phyloP scores from a whole-genome alignment of 2,888 invertebrate species.

The Cerastis rubricosa region DNA sequence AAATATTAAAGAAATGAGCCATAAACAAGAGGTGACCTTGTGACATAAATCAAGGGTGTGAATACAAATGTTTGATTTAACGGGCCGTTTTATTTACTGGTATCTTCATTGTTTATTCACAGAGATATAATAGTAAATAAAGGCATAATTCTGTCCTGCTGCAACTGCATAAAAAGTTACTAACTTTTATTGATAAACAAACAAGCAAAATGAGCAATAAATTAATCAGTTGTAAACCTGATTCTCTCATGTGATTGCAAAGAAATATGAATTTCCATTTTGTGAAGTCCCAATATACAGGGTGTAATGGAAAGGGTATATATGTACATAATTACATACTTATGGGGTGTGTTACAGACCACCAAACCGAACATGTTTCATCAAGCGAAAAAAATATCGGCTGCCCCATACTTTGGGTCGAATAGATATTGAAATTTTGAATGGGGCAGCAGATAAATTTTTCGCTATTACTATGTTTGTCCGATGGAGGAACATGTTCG shows the following conservation, averaged over 20 bases:
- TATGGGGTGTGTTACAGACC: too few relatives aligned
- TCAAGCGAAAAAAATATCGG: too few relatives aligned
- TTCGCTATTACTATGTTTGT: too few relatives aligned
- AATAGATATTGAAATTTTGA: too few relatives aligned
- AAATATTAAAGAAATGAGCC: slow-evolving; percentile 40
- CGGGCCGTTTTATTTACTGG: slow-evolving; percentile 31
- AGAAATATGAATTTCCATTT: background rate
- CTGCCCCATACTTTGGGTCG: too few relatives aligned
- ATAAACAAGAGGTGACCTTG: slow-evolving; percentile 53
- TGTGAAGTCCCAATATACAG: background rate
- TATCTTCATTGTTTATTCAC: slow-evolving; percentile 30
- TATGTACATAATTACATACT: too few relatives aligned
- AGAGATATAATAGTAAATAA: slow-evolving; percentile 30
- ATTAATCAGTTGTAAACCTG: background rate
- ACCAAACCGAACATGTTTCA: too few relatives aligned
- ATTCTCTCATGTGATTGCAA: slow-evolving; percentile 4
- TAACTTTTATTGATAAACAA: slow-evolving; percentile 13
- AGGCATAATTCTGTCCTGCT: slow-evolving; percentile 22
- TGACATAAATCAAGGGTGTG: slow-evolving; percentile 32
- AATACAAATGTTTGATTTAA: slow-evolving; percentile 36
- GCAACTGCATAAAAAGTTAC: slow-evolving; percentile 1
- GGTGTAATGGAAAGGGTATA: too few relatives aligned
- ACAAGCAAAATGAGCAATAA: background rate
- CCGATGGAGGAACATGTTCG: too few relatives aligned
- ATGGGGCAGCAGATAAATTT: too few relatives aligned